Conservation (phyloP, 2,888 invertebrate genomes). For the Malachius bipustulatus region DNA sequence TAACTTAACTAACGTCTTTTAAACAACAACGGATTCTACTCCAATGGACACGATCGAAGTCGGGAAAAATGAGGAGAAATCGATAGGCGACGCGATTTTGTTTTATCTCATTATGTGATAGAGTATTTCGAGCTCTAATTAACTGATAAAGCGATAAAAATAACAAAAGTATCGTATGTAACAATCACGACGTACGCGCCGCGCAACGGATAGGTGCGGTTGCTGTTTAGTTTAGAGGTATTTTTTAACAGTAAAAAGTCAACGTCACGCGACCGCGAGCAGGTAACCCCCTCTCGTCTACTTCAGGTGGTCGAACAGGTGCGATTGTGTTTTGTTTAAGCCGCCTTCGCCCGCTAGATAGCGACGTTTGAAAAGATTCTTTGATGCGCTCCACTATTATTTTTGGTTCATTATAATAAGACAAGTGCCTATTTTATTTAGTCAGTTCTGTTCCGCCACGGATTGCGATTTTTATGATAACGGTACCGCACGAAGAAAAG, state of each 20-base stretch:
- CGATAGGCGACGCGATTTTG: neutral
- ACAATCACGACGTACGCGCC: neutral
- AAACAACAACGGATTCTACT: no score
- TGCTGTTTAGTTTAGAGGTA: neutral
- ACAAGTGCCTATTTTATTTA: no score
- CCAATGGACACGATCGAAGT: no score
- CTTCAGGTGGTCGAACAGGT: conserved; percentile 31
- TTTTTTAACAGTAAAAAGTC: neutral
- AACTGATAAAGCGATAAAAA: neutral
- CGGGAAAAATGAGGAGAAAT: no score
- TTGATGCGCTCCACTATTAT: no score
- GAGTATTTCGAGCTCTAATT: no score
- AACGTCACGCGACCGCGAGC: conserved; percentile 10
- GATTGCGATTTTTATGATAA: no score
- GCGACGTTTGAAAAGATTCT: neutral
- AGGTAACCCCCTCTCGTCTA: conserved; percentile 32
- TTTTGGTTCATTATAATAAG: no score
- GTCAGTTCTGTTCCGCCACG: no score
- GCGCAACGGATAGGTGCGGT: neutral
- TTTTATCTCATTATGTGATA: no score
- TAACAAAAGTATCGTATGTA: neutral
- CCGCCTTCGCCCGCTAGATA: conserved; percentile 10
- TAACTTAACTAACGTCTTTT: no score
- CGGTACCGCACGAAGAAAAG: no score
- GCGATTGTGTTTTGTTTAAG: conserved; percentile 22